Base-by-base conservation (phyloP, 2,113 vertebrate genomes). In the Centropristis striata region DNA sequence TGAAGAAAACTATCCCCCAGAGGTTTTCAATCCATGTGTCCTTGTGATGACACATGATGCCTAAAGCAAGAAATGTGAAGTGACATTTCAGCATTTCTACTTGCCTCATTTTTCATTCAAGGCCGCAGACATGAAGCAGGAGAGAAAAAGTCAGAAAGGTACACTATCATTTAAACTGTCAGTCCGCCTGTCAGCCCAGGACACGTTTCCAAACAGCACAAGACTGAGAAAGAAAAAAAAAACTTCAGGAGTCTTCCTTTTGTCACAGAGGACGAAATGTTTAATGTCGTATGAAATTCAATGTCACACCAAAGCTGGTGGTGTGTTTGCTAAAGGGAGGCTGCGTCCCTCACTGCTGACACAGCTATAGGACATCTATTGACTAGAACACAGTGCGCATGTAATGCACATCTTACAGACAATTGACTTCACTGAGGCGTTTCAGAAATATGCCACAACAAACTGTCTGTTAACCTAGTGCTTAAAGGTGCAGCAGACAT, bases 221-320 rank as follows among this genome's bases (percentile, higher is more conserved):
- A 73, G 54, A 28, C 51, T 14, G 50, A 73, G 70, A 1, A 65
- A 54, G 61, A 82, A 71, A n/a, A n/a, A n/a, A n/a, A n/a, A 76
- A 86, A 73, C 68, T 72, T 81, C 59, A 14, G 3, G 23, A 81
- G 64, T 61, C 64, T 59, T 68, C 58, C 64, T 59, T 70, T 81
- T 39, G 49, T 78, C 75, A 59, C 77, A 85, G 83, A 84, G 61
- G 84, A 88, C 86, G 78, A 88, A 78, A 70, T 74, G 78, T 73
- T 92, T 91, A 88, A 91, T 88, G 90, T 86, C 8, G 74, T 80
- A 83, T 89, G 82, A 89, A 92, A 89, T 91, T 88, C 86, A 90
- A 72, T 85, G 84, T 85, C 77, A 88, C 60, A 61, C 60, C 39
- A 47, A 69, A 80, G 75, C 75, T 9, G 70, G 21, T 4, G 73